Evolutionary conservation across 2,113 vertebrate genomes (phyloP), one percentile per base, ranked within the genome.

Genomic region (Corythornis madagascariensis): DNA sequence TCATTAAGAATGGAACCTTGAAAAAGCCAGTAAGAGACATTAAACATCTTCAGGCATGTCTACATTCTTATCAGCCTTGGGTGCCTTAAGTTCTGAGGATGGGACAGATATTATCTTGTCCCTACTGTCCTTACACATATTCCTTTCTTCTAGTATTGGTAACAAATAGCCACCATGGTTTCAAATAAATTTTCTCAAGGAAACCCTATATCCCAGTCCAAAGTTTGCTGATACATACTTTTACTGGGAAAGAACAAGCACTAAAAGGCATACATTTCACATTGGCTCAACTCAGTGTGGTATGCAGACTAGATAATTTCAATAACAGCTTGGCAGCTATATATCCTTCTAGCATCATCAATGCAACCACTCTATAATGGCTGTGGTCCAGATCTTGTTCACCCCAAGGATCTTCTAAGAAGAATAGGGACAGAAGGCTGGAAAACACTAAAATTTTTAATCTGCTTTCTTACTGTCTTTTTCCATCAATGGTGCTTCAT

Each of bases 1-100:
- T 96, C 71, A 59, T 82, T 90, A 67, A 86, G 83, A 94, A 29
- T 64, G 43, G 90, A 95, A 92, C 21, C 86, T 82, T 90, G 56
- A 72, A 93, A 94, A 92, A 90, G 40, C 48, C 53, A 72, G 86
- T 28, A 83, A 87, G 38, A 85, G 13, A 42, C 59, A 88, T n/a
- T 33, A 78, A 87, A 84, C 28, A 48, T 52, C 52, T 90, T 61
- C 50, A 67, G 69, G 55, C 48, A 86, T 33, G 57, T 70, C 71
- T 85, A 12, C 73, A 92, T 53, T 75, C 57, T 83, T 88, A 48
- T 43, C 33, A 72, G 43, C 12, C 28, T 63, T 70, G 35, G 1
- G 12, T 79, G 11, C 45, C 42, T 75, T 47, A 79, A 94, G 25
- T 82, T 67, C 66, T 66, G 42, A 89, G 66, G 59, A 75, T 6